Conservation (phyloP, 2,888 invertebrate species). For the Eudasyphora cyanicolor region DNA sequence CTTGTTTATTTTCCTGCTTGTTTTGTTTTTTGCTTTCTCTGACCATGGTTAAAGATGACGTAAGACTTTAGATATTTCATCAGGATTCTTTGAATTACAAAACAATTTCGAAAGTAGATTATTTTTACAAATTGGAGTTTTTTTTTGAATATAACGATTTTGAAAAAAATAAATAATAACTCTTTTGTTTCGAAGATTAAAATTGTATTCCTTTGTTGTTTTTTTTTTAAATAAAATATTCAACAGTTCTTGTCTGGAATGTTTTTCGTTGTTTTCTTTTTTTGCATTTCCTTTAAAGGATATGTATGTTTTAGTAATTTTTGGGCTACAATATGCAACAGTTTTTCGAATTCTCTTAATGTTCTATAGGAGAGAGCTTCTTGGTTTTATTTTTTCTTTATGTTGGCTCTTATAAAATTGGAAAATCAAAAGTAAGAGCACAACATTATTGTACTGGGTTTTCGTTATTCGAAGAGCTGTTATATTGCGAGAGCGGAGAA, state of each 20-base stretch:
- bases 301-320: not conserved
- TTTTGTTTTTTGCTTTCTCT: not conserved
- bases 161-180: not conserved
- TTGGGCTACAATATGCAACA: slow-evolving; percentile 49
- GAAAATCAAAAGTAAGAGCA: no score
- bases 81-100: not conserved
- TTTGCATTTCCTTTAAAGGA: not conserved
- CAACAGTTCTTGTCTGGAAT: slow-evolving; percentile 74
- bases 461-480: no score
- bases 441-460: no score
- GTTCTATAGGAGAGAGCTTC: no score
- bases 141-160: no score
- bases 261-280: not conserved
- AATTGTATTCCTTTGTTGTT: not conserved
- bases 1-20: slow-evolving; percentile 15
- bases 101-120: not conserved
- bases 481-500: no score
- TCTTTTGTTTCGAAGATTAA: not conserved
- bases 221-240: slow-evolving; percentile 61
- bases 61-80: slow-evolving; percentile 61
- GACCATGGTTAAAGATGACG: slow-evolving; percentile 70
- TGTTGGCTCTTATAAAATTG: no score
- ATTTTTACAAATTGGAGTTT: not conserved
- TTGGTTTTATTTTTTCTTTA: not conserved
- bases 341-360: no score